These are phyloP conservation scores for Ctena decussata DNA, from an alignment of 2,888 invertebrate genomes.

Conservation along the genomic window DNA sequence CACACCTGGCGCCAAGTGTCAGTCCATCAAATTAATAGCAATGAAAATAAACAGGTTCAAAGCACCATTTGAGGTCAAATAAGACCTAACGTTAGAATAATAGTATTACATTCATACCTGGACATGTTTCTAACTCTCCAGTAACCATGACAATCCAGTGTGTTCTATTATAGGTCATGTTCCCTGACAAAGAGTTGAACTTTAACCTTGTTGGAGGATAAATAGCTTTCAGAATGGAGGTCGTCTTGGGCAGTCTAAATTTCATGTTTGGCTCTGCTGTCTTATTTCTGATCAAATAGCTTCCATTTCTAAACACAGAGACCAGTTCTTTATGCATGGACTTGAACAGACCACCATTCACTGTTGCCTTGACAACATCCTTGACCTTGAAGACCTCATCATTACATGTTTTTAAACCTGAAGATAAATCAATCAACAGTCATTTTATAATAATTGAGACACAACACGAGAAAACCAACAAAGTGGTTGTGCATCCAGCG, in stretches of 20 bases:
- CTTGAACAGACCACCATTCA: conserved; percentile 70
- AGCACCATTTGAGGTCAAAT: too few relatives aligned
- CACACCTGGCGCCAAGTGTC: too few relatives aligned
- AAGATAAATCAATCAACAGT: too few relatives aligned
- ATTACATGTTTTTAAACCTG: conserved; percentile 64
- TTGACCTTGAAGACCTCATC: conserved; percentile 61
- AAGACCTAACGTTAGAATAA: too few relatives aligned
- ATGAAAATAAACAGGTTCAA: too few relatives aligned
- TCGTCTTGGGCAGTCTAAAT: conserved; percentile 72
- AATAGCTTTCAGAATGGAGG: conserved; percentile 78
- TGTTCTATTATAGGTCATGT: conserved; percentile 75
- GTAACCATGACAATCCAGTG: conserved; percentile 75
- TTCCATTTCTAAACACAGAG: conserved; percentile 58
- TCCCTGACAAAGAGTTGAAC: conserved; percentile 77
- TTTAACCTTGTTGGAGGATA: conserved; percentile 76
- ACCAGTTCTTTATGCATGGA: conserved; percentile 60
- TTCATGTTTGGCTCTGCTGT: conserved; percentile 70
- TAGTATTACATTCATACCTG: conserved; percentile 73
- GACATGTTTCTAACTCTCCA: conserved; percentile 72
- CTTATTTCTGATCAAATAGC: conserved; percentile 73
- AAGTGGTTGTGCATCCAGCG: too few relatives aligned
- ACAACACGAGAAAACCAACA: too few relatives aligned
- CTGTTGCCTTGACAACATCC: conserved; percentile 67
- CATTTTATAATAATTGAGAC: too few relatives aligned
- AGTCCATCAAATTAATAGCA: too few relatives aligned